These are phyloP conservation scores for Aspiorhynchus laticeps DNA, from an alignment of 2,113 vertebrate species.

Conservation along the genomic window DNA sequence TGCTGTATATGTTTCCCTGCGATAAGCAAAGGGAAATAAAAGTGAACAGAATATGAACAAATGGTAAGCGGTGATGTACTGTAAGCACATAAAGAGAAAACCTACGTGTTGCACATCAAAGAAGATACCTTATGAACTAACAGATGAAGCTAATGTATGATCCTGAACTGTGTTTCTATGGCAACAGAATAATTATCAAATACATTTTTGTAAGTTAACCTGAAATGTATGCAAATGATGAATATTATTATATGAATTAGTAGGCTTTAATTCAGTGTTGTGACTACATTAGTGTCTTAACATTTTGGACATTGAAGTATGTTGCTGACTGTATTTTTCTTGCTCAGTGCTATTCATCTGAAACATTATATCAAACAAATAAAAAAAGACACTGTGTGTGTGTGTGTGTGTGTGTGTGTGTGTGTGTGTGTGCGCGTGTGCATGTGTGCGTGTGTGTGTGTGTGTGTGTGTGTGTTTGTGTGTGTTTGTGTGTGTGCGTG, in stretches of 20 bases:
- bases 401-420: background rate
- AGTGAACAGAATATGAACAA: background rate
- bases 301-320: background rate
- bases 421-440: too few species aligned
- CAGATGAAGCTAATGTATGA: background rate
- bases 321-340: background rate
- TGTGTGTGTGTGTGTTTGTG: background rate
- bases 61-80: background rate
- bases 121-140: background rate
- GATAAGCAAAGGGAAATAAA: background rate
- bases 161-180: constrained; percentile 5
- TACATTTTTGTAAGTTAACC: background rate
- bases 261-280: background rate
- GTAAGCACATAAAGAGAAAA: background rate
- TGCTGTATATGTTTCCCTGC: too few species aligned
- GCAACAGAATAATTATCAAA: background rate
- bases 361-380: background rate
- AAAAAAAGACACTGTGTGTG: background rate
- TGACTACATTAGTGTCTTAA: background rate
- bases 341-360: background rate
- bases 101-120: background rate
- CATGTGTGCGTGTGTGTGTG: background rate
- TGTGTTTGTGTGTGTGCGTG: background rate
- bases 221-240: background rate
- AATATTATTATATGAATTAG: background rate